phyloP scores from a whole-genome alignment of 2,113 vertebrate species.

The Stegostoma tigrinum region DNA sequence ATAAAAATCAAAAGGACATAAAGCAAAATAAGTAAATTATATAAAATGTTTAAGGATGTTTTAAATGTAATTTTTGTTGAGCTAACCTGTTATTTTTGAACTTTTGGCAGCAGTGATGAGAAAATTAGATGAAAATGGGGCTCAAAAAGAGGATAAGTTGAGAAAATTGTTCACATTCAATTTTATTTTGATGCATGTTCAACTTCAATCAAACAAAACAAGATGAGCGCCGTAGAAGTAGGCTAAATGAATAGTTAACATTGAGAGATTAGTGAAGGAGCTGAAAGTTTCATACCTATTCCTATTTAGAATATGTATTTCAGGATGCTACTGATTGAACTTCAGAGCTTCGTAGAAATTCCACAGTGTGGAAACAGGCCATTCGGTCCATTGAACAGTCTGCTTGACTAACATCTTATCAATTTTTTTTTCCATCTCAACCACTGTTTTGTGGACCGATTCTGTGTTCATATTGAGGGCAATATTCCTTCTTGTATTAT shows the following conservation, averaged over 20 bases:
- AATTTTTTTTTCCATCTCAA: slow-evolving; percentile 13
- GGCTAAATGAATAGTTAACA: not conserved
- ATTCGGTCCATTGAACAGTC: not conserved
- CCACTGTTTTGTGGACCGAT: not conserved
- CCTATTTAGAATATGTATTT: not conserved
- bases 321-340: not conserved
- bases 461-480: not conserved
- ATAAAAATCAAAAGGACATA: not conserved
- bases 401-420: not conserved
- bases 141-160: not conserved
- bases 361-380: too few relatives aligned
- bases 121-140: not conserved
- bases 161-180: not conserved
- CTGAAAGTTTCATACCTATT: not conserved
- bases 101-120: not conserved
- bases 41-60: not conserved
- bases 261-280: not conserved
- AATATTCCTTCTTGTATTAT: not conserved
- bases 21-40: slow-evolving; percentile 18
- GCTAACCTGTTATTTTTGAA: not conserved
- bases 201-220: not conserved
- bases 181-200: not conserved
- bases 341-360: not conserved
- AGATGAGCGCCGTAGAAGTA: not conserved
- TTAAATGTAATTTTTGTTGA: not conserved